phyloP scores from a whole-genome alignment of 2,888 invertebrate genomes.

The Diogma glabrata region DNA sequence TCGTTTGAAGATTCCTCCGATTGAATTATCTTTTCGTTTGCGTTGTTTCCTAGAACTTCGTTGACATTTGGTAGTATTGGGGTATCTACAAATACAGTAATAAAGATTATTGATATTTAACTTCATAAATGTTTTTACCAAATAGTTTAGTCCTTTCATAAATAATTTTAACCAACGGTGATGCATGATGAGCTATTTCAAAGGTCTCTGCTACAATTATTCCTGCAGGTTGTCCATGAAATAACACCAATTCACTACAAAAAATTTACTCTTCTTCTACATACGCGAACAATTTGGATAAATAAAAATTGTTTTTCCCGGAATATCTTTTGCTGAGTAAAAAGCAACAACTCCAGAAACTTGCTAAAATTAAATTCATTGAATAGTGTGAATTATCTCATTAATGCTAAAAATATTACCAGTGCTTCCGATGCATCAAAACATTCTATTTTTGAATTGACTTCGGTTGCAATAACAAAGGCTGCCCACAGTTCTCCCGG shows the following conservation, averaged over 20 bases:
- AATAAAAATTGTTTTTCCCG: constrained; percentile 45
- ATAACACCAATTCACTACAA: constrained; percentile 24
- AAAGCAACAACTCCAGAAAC: constrained; percentile 53
- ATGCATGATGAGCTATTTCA: constrained; percentile 42
- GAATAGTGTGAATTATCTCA: no score
- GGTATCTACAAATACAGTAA: no score
- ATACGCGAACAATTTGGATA: constrained; percentile 16
- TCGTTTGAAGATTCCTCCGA: no score
- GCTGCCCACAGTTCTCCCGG: constrained; percentile 44
- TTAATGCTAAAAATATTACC: no score
- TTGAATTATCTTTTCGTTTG: no score
- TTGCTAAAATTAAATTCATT: no score
- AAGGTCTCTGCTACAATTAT: constrained; percentile 49
- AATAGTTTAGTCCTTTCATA: no score
- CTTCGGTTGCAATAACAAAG: constrained; percentile 49
- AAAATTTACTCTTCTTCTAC: constrained; percentile 20
- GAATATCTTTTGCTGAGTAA: constrained; percentile 50
- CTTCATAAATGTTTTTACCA: no score
- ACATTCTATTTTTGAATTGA: constrained; percentile 44
- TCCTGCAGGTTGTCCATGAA: constrained; percentile 51
- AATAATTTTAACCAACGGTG: constrained; percentile 41
- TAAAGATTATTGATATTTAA: no score
- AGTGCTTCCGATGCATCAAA: constrained; percentile 55
- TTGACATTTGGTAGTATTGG: no score
- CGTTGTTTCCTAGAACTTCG: no score